Conservation (phyloP, 2,888 invertebrate genomes). For the Aethes cnicana region DNA sequence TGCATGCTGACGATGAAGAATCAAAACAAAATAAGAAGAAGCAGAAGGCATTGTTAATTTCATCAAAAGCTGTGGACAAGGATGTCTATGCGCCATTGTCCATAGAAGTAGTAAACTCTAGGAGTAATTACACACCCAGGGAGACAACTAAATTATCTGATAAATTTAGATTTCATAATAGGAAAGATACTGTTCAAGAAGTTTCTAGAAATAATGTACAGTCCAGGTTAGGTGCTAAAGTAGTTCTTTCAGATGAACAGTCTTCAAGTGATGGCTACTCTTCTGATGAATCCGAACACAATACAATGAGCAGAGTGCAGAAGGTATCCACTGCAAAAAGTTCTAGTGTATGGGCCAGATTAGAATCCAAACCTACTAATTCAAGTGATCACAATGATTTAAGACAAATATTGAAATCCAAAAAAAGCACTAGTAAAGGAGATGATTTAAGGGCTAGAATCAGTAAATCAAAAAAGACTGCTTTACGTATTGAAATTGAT, state of each 20-base stretch:
- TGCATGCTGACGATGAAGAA: conserved; percentile 95
- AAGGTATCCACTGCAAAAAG: conserved; percentile 51
- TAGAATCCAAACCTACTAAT: conserved; percentile 60
- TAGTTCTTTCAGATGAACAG: conserved; percentile 43
- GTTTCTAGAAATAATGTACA: conserved; percentile 48
- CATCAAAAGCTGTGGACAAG: conserved; percentile 40
- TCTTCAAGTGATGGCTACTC: conserved; percentile 55
- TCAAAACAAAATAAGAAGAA: conserved; percentile 74
- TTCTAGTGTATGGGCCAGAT: conserved; percentile 82
- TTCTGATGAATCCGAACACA: conserved; percentile 55
- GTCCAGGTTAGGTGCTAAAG: conserved; percentile 66
- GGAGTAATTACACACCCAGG: conserved; percentile 52
- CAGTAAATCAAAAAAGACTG: conserved; percentile 63
- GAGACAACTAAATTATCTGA: conserved; percentile 61
- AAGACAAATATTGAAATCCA: conserved; percentile 62
- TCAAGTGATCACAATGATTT: conserved; percentile 55
- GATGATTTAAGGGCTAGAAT: conserved; percentile 67
- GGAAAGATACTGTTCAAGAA: conserved; percentile 23
- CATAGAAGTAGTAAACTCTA: conserved; percentile 68
- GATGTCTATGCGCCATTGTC: conserved; percentile 66
- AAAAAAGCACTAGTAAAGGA: conserved; percentile 47
- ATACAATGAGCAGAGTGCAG: conserved; percentile 81
- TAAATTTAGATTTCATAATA: conserved; percentile 59
- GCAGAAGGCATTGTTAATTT: conserved; percentile 42
- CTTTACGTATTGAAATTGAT: conserved; percentile 78